phyloP scores from a whole-genome alignment of 2,888 invertebrate species.

The Dorcus parallelipipedus region DNA sequence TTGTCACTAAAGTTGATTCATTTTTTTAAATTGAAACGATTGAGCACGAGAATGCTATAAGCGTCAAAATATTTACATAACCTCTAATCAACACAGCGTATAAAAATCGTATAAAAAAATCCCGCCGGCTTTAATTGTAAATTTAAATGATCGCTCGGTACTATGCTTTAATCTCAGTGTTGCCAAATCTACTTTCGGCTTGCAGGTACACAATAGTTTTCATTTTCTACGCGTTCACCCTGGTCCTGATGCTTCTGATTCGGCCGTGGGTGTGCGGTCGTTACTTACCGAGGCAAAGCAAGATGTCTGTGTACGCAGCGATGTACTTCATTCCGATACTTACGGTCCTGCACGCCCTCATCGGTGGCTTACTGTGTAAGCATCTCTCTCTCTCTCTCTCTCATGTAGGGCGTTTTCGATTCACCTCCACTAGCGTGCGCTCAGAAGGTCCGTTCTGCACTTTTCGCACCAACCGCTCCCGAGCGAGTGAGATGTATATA shows the following conservation, averaged over 20 bases:
- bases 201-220: constrained; percentile 88
- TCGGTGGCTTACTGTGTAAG: constrained; percentile 90
- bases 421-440: no score
- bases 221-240: constrained; percentile 81
- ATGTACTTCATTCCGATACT: constrained; percentile 91
- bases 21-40: no score
- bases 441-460: no score
- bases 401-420: not conserved
- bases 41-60: no score
- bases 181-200: constrained; percentile 23
- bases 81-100: no score
- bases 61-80: no score
- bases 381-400: constrained; percentile 22
- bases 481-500: no score
- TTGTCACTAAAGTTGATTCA: no score
- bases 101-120: no score
- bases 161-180: constrained; percentile 9
- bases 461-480: no score
- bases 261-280: constrained; percentile 71
- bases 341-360: constrained; percentile 79
- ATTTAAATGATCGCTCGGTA: no score
- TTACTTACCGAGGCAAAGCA: constrained; percentile 65
- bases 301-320: constrained; percentile 86
- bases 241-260: constrained; percentile 74
- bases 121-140: no score